These are phyloP conservation scores for Drosophila sechellia DNA, from an alignment of 1,140 invertebrate genomes.

Conservation along the genomic window DNA sequence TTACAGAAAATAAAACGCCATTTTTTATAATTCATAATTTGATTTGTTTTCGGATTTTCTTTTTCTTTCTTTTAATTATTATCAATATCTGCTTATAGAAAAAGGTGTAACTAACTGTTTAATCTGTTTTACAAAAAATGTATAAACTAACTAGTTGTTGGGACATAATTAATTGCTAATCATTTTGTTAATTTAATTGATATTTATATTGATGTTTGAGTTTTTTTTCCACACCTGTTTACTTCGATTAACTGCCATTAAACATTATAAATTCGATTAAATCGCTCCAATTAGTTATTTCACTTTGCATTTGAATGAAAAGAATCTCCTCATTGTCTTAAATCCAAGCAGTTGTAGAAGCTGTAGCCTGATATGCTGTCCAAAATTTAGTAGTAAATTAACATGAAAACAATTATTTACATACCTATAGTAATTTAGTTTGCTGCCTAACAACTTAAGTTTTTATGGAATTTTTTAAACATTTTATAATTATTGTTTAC, in stretches of 20 bases:
- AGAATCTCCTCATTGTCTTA: constrained; percentile 6
- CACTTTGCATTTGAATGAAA: constrained; percentile 47
- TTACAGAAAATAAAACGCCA: constrained; percentile 12
- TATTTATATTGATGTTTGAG: constrained; percentile 64
- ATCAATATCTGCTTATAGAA: constrained; percentile 78
- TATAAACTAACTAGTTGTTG: constrained; percentile 73
- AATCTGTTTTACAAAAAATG: constrained; percentile 79
- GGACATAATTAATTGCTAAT: constrained; percentile 70
- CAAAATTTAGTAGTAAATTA: constrained; percentile 43
- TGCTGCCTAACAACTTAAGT: constrained; percentile 50
- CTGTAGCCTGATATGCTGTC: constrained; percentile 71
- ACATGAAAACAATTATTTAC: constrained; percentile 62
- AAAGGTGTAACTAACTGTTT: constrained; percentile 69
- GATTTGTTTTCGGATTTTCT: constrained; percentile 28
- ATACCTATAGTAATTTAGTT: constrained; percentile 31
- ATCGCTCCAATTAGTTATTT: constrained; percentile 58
- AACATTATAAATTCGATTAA: constrained; percentile 84
- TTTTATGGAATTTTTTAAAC: constrained; percentile 11
- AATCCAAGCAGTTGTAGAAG: constrained; percentile 49
- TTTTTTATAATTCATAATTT: constrained; percentile 72
- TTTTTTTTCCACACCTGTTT: constrained; percentile 17
- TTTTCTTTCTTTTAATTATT: constrained; percentile 60
- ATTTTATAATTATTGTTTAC: constrained; percentile 34
- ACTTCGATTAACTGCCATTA: constrained; percentile 74
- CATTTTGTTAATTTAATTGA: constrained; percentile 72